Base-by-base conservation (phyloP, 1,140 invertebrate species). In the Meloidogyne floridensis region DNA sequence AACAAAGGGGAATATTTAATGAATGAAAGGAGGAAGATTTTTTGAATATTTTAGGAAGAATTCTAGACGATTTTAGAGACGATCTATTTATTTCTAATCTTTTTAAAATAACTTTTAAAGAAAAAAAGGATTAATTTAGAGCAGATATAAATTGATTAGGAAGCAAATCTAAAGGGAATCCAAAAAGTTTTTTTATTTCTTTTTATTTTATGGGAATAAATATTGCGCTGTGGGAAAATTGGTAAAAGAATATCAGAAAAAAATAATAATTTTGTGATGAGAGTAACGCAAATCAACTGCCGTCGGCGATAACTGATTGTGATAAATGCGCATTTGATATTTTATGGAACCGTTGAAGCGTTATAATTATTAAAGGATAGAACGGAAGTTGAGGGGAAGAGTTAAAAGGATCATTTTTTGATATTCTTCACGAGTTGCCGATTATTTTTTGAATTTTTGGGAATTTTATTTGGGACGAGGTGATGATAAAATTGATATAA, bases 171-270 rank as follows among this genome's bases (percentile, higher is more conserved):
- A n/a, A 47, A 47, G 47, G 47, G 47, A 8, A 47, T 6, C 7
- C 47, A 4, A 47, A 47, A 47, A 47, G 7, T 6, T 4, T 47
- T 47, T 47, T 47, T 47, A 6, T 47, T 47, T 8, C 7, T 47
- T 47, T 65, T 65, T 4, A n/a, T 65, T 65, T 65, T 65, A n/a
- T 65, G 47, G 47, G 47, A 47, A 47, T 47, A 47, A n/a, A n/a
- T 65, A n/a, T n/a, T 65, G 15, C n/a, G n/a, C n/a, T 65, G n/a
- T 65, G 59, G n/a, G 59, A 65, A 65, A 65, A 65, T 65, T 65
- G n/a, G n/a, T 65, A 59, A 13, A 59, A 59, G 13, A 65, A 65
- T 65, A 18, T n/a, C 15, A n/a, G 7, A 65, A 59, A 59, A 65
- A 65, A n/a, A 65, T 6, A 56, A 56, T 10, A 15, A 59, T 59